These are phyloP conservation scores for Trachythela sp. DNA, from an alignment of 64 coral and sea anemone species.

Conservation along the genomic window DNA sequence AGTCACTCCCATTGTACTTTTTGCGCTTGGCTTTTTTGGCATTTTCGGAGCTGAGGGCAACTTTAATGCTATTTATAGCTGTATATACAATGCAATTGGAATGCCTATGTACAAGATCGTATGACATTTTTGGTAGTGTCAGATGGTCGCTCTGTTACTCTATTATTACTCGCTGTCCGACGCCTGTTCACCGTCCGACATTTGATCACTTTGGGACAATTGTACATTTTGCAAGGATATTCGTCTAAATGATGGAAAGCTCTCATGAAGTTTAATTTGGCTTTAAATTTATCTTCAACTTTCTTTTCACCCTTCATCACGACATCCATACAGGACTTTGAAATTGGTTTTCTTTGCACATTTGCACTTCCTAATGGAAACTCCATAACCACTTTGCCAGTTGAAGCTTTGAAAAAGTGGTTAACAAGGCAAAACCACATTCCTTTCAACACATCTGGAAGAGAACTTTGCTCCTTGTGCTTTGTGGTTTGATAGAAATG, in stretches of 20 bases:
- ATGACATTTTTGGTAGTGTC: no score
- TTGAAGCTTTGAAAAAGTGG: neutral
- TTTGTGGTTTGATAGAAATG: neutral
- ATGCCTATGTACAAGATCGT: no score
- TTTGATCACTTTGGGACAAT: constrained; percentile 12
- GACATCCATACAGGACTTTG: neutral
- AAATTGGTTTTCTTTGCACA: neutral
- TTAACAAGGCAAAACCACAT: constrained; percentile 8
- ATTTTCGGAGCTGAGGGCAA: no score
- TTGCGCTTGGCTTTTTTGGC: no score
- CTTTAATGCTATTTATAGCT: no score
- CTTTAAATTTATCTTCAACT: neutral
- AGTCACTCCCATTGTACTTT: no score
- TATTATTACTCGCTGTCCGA: neutral
- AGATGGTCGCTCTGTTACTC: neutral
- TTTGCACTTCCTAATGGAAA: neutral
- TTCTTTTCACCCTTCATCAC: neutral
- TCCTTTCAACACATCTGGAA: neutral
- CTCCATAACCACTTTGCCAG: neutral
- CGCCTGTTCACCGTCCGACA: neutral
- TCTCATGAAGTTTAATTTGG: constrained; percentile 1
- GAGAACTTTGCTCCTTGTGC: neutral
- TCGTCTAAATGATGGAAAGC: neutral
- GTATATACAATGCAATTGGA: no score
- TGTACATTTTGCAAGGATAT: neutral